Conservation (phyloP, 1,140 invertebrate genomes). For the Anastrepha ludens region DNA sequence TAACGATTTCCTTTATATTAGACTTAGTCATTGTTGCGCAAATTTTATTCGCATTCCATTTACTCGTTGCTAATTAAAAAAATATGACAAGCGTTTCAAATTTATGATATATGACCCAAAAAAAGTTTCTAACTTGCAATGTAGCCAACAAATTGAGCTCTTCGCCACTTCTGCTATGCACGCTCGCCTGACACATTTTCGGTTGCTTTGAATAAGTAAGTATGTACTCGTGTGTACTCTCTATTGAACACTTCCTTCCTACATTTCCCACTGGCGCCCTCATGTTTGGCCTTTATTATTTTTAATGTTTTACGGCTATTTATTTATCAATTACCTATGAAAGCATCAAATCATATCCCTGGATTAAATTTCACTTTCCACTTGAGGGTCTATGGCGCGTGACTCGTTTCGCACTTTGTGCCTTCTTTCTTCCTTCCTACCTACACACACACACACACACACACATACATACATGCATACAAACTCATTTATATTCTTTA, state of each 20-base stretch:
- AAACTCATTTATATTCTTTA: background rate
- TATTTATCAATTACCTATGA: slow-evolving; percentile 17
- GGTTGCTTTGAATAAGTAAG: no score
- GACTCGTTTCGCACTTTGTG: background rate
- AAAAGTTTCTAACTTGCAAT: background rate
- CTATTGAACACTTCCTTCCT: background rate
- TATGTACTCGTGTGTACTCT: no score
- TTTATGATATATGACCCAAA: background rate
- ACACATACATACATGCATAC: no score
- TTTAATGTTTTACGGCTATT: slow-evolving; percentile 13
- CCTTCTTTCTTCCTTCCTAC: no score
- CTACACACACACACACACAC: no score
- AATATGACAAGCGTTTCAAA: slow-evolving; percentile 10
- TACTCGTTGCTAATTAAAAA: background rate
- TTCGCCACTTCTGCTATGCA: no score
- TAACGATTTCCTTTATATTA: background rate
- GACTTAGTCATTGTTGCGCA: no score
- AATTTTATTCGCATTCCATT: no score
- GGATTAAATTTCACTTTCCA: slow-evolving; percentile 48
- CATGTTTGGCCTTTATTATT: background rate
- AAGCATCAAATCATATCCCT: background rate
- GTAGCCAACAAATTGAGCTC: no score
- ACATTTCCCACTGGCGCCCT: no score
- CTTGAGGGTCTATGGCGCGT: background rate
- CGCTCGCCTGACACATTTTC: no score